These are phyloP conservation scores for Ploceus nigricollis DNA, from an alignment of 2,113 vertebrate species.

Conservation along the genomic window DNA sequence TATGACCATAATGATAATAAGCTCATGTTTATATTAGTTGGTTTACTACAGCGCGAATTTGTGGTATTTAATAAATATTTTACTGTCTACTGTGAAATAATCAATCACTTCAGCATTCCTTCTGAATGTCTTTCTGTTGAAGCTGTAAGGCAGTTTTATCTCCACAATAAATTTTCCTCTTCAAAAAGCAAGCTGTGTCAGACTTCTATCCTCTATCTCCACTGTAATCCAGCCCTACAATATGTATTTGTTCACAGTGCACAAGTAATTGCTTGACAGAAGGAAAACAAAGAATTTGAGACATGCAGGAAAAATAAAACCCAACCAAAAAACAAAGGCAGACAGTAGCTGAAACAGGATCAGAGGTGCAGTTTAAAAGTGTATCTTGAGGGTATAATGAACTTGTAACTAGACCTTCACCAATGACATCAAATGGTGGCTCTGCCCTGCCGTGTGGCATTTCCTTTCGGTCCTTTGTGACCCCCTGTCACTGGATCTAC, in stretches of 20 bases:
- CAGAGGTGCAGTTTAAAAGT: not conserved
- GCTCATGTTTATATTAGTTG: not conserved
- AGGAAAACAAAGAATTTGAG: not conserved
- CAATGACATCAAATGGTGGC: not conserved
- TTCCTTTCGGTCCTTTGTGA: constrained; percentile 2
- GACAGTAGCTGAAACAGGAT: not conserved
- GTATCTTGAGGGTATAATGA: not conserved
- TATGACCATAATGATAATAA: not conserved
- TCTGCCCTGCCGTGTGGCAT: not conserved
- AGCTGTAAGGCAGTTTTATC: not conserved
- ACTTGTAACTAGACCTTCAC: not conserved
- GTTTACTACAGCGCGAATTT: not conserved
- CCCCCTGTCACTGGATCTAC: not conserved
- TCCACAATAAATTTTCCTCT: not conserved
- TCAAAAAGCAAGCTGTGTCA: not conserved
- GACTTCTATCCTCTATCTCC: not conserved
- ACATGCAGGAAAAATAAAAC: not conserved
- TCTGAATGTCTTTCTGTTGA: not conserved
- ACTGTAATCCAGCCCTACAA: not conserved
- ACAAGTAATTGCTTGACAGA: not conserved
- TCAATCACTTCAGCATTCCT: constrained; percentile 20
- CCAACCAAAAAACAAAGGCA: not conserved
- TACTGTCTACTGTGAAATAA: constrained; percentile 27
- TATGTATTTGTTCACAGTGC: not conserved
- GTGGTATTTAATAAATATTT: constrained; percentile 48